phyloP scores from a whole-genome alignment of 2,113 vertebrate species.

The Trematocara unimaculatum region DNA sequence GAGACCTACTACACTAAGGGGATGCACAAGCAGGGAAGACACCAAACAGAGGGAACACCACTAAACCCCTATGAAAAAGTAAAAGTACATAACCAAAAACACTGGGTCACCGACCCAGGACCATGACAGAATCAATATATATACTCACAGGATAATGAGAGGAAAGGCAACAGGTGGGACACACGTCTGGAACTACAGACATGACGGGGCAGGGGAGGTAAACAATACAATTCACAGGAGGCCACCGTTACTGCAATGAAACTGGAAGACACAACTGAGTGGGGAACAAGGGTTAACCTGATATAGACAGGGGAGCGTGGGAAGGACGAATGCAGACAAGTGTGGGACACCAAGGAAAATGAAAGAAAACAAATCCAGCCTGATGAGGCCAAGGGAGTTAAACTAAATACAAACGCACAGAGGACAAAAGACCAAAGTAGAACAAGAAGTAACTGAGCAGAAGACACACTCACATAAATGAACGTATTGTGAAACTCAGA shows the following conservation, averaged over 20 bases:
- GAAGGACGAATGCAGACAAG: neutral
- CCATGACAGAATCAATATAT: neutral
- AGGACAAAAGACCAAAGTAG: neutral
- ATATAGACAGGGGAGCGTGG: neutral
- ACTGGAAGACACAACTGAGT: neutral
- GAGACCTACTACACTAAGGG: too few relatives aligned
- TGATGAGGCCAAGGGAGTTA: neutral
- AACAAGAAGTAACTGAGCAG: neutral
- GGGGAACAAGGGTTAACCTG: neutral
- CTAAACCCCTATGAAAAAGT: too few relatives aligned
- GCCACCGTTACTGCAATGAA: neutral
- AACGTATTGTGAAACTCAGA: neutral
- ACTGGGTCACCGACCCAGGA: too few relatives aligned
- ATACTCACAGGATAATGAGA: neutral
- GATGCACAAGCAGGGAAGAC: too few relatives aligned
- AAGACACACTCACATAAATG: neutral
- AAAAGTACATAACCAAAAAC: too few relatives aligned
- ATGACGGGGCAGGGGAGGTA: neutral
- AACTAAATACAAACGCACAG: neutral
- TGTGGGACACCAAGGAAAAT: neutral
- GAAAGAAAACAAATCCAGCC: accelerated
- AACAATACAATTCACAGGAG: neutral
- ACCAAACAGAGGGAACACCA: too few relatives aligned
- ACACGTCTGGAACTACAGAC: neutral
- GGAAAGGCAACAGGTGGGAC: neutral